Evolutionary conservation across 2,113 vertebrate genomes (phyloP).

Genomic region (Heliornis fulica): DNA sequence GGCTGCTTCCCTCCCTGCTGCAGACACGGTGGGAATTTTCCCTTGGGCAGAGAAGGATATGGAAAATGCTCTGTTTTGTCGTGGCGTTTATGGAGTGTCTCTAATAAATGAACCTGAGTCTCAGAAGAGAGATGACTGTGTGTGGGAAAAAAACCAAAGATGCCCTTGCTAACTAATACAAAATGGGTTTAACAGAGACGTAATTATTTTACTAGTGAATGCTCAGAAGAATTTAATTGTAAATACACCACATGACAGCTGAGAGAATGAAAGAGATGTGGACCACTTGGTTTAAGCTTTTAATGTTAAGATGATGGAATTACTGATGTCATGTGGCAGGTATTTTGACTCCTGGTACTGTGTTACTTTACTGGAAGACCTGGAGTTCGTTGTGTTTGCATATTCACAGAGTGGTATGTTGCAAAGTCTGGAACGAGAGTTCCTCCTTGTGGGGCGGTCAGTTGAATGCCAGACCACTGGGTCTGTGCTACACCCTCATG

Average conservation of each 20-base stretch:
- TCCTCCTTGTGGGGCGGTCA: neutral
- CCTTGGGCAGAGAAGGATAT: neutral
- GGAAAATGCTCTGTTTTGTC: neutral
- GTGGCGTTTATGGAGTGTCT: neutral
- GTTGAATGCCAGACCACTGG: neutral
- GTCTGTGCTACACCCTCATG: neutral
- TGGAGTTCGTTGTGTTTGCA: neutral
- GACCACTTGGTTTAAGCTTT: neutral
- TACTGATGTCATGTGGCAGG: neutral
- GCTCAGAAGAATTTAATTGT: neutral
- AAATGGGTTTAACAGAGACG: neutral
- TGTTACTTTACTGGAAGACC: neutral
- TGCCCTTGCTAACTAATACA: neutral
- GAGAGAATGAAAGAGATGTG: neutral
- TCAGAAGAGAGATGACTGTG: neutral
- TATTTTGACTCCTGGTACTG: neutral
- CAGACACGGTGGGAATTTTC: neutral
- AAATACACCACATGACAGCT: neutral
- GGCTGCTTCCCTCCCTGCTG: neutral
- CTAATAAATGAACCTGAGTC: neutral
- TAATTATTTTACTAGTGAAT: neutral
- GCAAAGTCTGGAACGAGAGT: neutral
- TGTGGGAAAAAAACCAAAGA: neutral
- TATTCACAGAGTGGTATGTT: neutral
- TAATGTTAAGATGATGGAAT: neutral